Base-by-base conservation (phyloP, 2,888 invertebrate species). In the Xylota sylvarum region DNA sequence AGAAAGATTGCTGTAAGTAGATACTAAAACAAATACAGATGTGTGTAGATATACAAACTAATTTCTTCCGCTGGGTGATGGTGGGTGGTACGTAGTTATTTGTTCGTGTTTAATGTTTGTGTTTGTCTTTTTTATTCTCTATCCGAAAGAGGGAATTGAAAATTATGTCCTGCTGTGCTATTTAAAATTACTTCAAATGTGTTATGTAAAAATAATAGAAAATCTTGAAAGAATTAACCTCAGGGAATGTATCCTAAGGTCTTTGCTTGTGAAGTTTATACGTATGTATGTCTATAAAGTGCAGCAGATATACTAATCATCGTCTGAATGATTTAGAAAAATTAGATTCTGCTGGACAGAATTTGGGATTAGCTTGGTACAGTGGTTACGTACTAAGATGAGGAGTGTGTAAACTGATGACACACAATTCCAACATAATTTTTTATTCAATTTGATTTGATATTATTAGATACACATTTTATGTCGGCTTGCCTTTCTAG, bases 1-100 rank as follows among this genome's bases (percentile, higher is more conserved):
- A 97, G 93, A 94, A 94, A 89, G 94, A 95, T 91, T 97, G 96
- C 94, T 95, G 96, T 96, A 95, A 95, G 95, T 95, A 92, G 76
- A 52, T 65, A 58, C 67, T 65, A 60, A 48, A 55, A 52, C 30
- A 19, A 50, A 50, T 79, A 48, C 70, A 30, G 52, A 65, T 81
- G 46, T 52, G 40, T 64, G 40, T 70, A 79, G 52, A 70, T 35
- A 52, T 55, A 9, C 30, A 43, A 65, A 62, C 30, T 56, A 35
- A 73, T 62, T 62, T 74, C 60, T 30, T 67, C 67, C 67, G 27
- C 58, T 78, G 40, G 37, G 19, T 58, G 32, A 58, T 27, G 40
- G 52, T 46, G 35, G 62, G 37, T 50, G 50, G 50, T 50, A 5
- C 1, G 32, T 65, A 30, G 64, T 72, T 9, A 12, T 43, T 19